Conservation (phyloP, 64 coral and sea anemone genomes). For the Pocillopora verrucosa region DNA sequence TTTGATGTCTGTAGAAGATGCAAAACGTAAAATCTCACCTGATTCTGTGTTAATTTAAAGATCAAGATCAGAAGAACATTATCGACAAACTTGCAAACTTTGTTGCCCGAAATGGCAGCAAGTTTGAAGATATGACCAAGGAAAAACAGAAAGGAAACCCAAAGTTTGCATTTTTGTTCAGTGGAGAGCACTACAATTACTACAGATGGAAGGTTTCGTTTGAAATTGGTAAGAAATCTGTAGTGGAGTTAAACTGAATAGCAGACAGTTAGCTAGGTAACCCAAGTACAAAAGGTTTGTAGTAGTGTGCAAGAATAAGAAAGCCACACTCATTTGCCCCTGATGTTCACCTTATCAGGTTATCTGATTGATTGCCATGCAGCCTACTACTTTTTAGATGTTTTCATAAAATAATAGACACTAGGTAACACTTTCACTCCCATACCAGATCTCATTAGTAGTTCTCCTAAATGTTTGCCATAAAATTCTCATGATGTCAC, state of each 20-base stretch:
- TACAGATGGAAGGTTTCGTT: slow-evolving; percentile 97
- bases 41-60: slow-evolving; percentile 39
- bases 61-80: slow-evolving; percentile 95
- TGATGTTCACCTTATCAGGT: no score
- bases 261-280: no score
- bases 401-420: not conserved
- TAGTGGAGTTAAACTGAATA: not conserved
- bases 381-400: no score
- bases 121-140: slow-evolving; percentile 99
- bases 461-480: no score
- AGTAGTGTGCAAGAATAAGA: no score
- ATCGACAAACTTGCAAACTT: slow-evolving; percentile 99
- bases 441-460: not conserved
- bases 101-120: slow-evolving; percentile 97
- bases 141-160: slow-evolving; percentile 93
- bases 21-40: not conserved
- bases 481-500: no score
- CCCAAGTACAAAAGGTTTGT: no score
- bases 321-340: no score
- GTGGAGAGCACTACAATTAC: slow-evolving; percentile 89
- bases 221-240: slow-evolving; percentile 82
- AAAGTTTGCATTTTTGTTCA: slow-evolving; percentile 93
- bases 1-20: not conserved
- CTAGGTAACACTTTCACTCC: not conserved
- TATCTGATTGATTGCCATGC: no score